Evolutionary conservation across 2,888 invertebrate genomes (phyloP).

Genomic region (Cheilosia variabilis): DNA sequence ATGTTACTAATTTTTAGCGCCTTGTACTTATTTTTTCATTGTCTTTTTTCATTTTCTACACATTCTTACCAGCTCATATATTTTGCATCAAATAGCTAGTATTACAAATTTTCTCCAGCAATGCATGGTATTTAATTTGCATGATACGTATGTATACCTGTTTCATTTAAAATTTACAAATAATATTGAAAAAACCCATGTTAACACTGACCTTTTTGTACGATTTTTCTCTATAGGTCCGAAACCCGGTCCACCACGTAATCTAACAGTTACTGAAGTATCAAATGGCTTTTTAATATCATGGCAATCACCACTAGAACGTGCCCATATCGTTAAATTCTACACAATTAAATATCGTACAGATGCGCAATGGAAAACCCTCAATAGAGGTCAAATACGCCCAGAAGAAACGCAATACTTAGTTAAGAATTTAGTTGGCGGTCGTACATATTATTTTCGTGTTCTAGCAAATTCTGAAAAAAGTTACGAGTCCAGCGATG

Average conservation of each 20-base stretch:
- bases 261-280: slow-evolving; percentile 94
- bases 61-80: too few species aligned
- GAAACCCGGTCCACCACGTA: slow-evolving; percentile 95
- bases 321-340: slow-evolving; percentile 92
- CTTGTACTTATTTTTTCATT: too few species aligned
- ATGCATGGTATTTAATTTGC: background rate
- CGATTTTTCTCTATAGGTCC: slow-evolving; percentile 87
- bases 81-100: too few species aligned
- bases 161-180: background rate
- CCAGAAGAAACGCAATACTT: slow-evolving; percentile 95
- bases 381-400: slow-evolving; percentile 94
- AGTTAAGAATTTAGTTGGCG: slow-evolving; percentile 96
- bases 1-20: too few species aligned
- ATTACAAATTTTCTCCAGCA: background rate
- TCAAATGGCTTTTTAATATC: slow-evolving; percentile 95
- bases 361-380: slow-evolving; percentile 94
- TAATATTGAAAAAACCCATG: background rate
- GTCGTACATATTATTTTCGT: slow-evolving; percentile 95
- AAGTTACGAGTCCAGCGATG: slow-evolving; percentile 94
- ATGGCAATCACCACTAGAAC: slow-evolving; percentile 94
- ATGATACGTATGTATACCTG: background rate
- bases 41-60: too few species aligned
- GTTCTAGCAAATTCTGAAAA: slow-evolving; percentile 94
- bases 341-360: slow-evolving; percentile 96
- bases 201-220: background rate